Evolutionary conservation across 92 coral and sea anemone genomes (phyloP).

Genomic region (Isaurus tuberculatus): DNA sequence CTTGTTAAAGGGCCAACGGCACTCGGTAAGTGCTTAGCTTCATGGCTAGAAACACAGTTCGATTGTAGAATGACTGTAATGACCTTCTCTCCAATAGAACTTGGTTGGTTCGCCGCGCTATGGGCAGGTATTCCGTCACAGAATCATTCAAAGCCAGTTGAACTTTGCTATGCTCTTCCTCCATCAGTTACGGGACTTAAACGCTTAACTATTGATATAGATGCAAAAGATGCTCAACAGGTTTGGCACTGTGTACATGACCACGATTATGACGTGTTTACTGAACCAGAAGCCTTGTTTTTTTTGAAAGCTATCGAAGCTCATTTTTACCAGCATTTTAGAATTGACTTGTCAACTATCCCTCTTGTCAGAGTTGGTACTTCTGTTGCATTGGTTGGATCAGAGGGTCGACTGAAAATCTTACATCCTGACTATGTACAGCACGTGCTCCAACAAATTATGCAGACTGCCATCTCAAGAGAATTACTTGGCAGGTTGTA

Average conservation of each 20-base stretch:
- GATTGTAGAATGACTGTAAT: slow-evolving; percentile 85
- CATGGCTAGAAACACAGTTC: slow-evolving; percentile 80
- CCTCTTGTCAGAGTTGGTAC: slow-evolving; percentile 80
- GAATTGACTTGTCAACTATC: slow-evolving; percentile 68
- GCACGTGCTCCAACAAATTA: slow-evolving; percentile 88
- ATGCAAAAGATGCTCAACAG: slow-evolving; percentile 74
- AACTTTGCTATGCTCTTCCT: slow-evolving; percentile 80
- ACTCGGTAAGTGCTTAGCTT: slow-evolving; percentile 58
- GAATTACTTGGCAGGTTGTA: slow-evolving; percentile 69
- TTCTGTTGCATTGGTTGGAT: slow-evolving; percentile 77
- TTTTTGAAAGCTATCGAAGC: slow-evolving; percentile 82
- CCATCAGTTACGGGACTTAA: slow-evolving; percentile 69
- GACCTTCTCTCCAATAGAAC: slow-evolving; percentile 79
- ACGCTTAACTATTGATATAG: slow-evolving; percentile 67
- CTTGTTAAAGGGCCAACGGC: slow-evolving; percentile 80
- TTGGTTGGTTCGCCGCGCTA: slow-evolving; percentile 86
- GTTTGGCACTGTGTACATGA: slow-evolving; percentile 81
- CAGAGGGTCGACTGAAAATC: slow-evolving; percentile 88
- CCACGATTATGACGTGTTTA: slow-evolving; percentile 68
- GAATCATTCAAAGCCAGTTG: slow-evolving; percentile 55
- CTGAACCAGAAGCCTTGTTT: slow-evolving; percentile 74
- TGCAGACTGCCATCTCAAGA: slow-evolving; percentile 60
- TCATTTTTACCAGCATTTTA: slow-evolving; percentile 95
- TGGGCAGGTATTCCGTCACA: slow-evolving; percentile 82
- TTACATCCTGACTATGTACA: slow-evolving; percentile 71